Evolutionary conservation across 2,888 invertebrate species (phyloP).

Genomic region (Clistopyga incitator): DNA sequence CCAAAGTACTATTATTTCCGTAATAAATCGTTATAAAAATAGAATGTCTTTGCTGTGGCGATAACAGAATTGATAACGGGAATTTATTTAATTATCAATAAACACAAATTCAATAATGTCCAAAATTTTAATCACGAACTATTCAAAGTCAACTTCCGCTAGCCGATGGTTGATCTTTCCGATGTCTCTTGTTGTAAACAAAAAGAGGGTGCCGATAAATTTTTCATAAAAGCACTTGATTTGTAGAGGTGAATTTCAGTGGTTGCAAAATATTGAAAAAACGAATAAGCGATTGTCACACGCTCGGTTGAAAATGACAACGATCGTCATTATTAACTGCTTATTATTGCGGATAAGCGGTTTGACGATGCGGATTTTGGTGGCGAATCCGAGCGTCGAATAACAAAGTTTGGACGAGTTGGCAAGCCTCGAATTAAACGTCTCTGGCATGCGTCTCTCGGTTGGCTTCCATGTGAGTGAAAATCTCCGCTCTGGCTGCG

Average conservation of each 20-base stretch:
- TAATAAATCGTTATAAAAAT: no score
- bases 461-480: slow-evolving; percentile 60
- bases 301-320: slow-evolving; percentile 11
- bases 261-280: slow-evolving; percentile 32
- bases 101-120: not conserved
- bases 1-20: not conserved
- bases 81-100: not conserved
- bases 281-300: slow-evolving; percentile 3
- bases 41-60: not conserved
- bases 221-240: not conserved
- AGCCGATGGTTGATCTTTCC: not conserved
- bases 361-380: not conserved
- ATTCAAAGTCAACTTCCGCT: not conserved
- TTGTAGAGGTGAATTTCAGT: slow-evolving; percentile 30
- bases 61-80: not conserved
- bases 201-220: not conserved
- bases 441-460: slow-evolving; percentile 56
- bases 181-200: not conserved
- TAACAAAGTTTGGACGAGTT: slow-evolving; percentile 58
- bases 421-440: slow-evolving; percentile 60
- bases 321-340: slow-evolving; percentile 48
- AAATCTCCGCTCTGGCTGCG: slow-evolving; percentile 44
- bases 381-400: slow-evolving; percentile 29
- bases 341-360: slow-evolving; percentile 20
- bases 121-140: not conserved